Evolutionary conservation across 2,888 invertebrate species (phyloP), one percentile per base, ranked within the genome.

Genomic region (Mechanitis mazaeus): DNA sequence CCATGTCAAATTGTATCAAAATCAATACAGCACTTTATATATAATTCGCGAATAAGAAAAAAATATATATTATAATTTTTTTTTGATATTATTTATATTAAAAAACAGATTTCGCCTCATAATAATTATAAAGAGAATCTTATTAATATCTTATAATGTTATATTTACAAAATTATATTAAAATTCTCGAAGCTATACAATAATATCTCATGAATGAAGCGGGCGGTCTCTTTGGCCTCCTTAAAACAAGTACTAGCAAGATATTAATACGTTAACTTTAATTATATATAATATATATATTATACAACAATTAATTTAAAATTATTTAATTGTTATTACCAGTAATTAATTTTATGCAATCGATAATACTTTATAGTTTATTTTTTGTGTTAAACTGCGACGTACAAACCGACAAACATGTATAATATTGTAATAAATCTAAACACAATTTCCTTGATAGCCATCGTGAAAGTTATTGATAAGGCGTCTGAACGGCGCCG

Each of bases 171-270:
- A 9, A 42, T 3, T 9, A 42, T 42, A 42, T 42, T 42, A 42
- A 42, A 2, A 42, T 50, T 50, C 50, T 50, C 31, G 31, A 20
- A 31, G 31, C 50, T 31, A 11, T 50, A 50, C 3, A 50, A 31
- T 31, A 33, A 58, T 58, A 38, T 58, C 35, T 46, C 46, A 72
- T 75, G 78, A 78, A 78, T 76, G 74, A 71, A 68, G 59, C 66
- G 68, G 83, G 83, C 82, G 83, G 76, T 65, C 66, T 72, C 64
- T 61, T 57, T 72, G 81, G 69, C 83, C 82, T 72, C 79, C 69
- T 79, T 83, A 74, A 70, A 56, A 66, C 71, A 50, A 54, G 74
- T 75, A 76, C 76, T 70, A 71, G 61, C 66, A 56, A 35, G 56
- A 9, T 45, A 72, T 57, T 56, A 64, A 64, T 56, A 59, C 63